Evolutionary conservation across 37 sponge, comb jelly and placozoan species (phyloP).

Genomic region (Tethya wilhelma): DNA sequence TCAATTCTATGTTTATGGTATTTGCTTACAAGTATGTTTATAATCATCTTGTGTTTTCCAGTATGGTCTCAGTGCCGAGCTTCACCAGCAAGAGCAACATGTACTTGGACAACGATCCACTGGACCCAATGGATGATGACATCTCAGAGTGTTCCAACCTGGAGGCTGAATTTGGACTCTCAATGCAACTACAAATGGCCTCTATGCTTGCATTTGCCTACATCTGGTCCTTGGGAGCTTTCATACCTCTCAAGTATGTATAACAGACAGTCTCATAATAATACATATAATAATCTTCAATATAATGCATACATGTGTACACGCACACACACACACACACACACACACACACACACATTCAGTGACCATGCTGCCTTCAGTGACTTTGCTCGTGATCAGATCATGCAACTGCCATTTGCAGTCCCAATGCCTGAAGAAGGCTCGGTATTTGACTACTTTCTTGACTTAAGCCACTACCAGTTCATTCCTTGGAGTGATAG

Average conservation of each 20-base stretch:
- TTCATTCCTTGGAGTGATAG: conserved; percentile 66
- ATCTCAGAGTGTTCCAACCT: conserved; percentile 24
- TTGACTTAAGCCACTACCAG: conserved; percentile 51
- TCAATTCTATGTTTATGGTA: not conserved
- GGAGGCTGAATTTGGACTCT: conserved; percentile 22
- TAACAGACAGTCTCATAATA: not conserved
- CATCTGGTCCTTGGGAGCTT: conserved; percentile 71
- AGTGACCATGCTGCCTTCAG: conserved; percentile 39
- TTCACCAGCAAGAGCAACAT: not conserved
- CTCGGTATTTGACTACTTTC: conserved; percentile 67
- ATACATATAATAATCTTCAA: not conserved
- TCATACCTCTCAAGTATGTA: conserved; percentile 42
- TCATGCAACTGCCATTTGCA: conserved; percentile 37
- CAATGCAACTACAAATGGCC: conserved; percentile 27
- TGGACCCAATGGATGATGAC: conserved; percentile 18
- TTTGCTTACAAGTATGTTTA: not conserved
- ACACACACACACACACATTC: not conserved
- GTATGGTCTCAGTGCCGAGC: conserved; percentile 5
- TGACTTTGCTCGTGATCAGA: conserved; percentile 59
- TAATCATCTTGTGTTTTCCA: not conserved
- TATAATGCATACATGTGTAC: not conserved
- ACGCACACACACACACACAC: not conserved
- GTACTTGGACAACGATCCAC: not conserved
- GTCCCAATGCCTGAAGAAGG: conserved; percentile 61
- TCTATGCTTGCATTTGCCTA: conserved; percentile 46